phyloP scores from a whole-genome alignment of 2,797 vertebrate genomes.

The Hapalemur alaotrensis region DNA sequence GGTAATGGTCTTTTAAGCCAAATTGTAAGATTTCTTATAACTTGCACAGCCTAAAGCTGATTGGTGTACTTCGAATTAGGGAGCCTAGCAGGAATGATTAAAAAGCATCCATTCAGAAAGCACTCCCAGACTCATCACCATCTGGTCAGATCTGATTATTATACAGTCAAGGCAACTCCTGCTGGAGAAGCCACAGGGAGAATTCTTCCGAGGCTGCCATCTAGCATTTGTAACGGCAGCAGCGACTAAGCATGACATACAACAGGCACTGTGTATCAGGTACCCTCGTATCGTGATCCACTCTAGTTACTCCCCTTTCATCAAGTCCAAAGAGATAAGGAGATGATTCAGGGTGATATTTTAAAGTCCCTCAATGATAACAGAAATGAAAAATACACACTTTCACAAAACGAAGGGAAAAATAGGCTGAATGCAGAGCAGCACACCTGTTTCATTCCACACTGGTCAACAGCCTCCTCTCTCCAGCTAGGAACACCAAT shows the following conservation, averaged over 20 bases:
- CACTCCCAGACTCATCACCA: constrained; percentile 81
- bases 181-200: constrained; percentile 80
- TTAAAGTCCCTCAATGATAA: constrained; percentile 70
- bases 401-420: neutral
- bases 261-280: constrained; percentile 66
- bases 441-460: constrained; percentile 37
- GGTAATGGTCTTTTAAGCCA: constrained; percentile 52
- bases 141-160: constrained; percentile 87
- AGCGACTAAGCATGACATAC: constrained; percentile 80
- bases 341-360: constrained; percentile 63
- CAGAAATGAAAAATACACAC: constrained; percentile 31
- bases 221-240: constrained; percentile 81
- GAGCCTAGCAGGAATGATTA: constrained; percentile 80
- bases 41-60: constrained; percentile 53
- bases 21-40: constrained; percentile 70
- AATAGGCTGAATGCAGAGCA: constrained; percentile 26
- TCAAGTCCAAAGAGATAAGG: constrained; percentile 68
- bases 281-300: constrained; percentile 53
- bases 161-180: constrained; percentile 81
- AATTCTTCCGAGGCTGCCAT: constrained; percentile 82
- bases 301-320: constrained; percentile 61
- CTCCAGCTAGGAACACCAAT: constrained; percentile 36
- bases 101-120: constrained; percentile 77
- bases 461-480: constrained; percentile 38
- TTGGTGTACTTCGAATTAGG: constrained; percentile 75